Evolutionary conservation across 2,113 vertebrate genomes (phyloP).

Genomic region (Speoplatyrhinus poulsoni): DNA sequence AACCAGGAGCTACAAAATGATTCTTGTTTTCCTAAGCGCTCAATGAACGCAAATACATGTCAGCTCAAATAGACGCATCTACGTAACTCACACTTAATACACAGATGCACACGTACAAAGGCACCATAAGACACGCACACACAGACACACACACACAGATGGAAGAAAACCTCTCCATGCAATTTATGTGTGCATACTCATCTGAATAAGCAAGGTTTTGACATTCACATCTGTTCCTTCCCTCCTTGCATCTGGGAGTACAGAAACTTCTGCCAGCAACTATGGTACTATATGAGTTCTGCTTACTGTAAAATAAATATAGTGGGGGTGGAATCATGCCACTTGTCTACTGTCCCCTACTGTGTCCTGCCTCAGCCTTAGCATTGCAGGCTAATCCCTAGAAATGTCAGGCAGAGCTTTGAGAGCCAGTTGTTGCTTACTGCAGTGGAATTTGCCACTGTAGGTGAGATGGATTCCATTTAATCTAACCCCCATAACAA

Average conservation of each 20-base stretch:
- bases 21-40: too few species aligned
- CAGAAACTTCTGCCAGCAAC: neutral
- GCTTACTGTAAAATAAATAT: constrained; percentile 4
- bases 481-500: constrained; percentile 69
- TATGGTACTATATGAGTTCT: neutral
- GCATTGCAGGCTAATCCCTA: constrained; percentile 62
- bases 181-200: constrained; percentile 11
- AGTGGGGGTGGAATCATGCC: constrained; percentile 16
- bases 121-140: constrained; percentile 3
- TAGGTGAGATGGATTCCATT: constrained; percentile 67
- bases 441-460: constrained; percentile 66
- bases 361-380: constrained; percentile 41
- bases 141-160: neutral
- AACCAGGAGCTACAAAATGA: too few species aligned
- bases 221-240: constrained; percentile 34
- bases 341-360: constrained; percentile 45
- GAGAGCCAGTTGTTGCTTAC: constrained; percentile 67
- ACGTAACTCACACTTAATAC: too few species aligned
- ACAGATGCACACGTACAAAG: constrained; percentile 14
- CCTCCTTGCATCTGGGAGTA: constrained; percentile 1
- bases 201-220: constrained; percentile 26
- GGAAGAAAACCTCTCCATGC: neutral
- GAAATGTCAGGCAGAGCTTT: constrained; percentile 65
- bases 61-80: too few species aligned
- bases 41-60: too few species aligned